Conservation (phyloP, 2,888 invertebrate species). For the Ornithoptera alexandrae region DNA sequence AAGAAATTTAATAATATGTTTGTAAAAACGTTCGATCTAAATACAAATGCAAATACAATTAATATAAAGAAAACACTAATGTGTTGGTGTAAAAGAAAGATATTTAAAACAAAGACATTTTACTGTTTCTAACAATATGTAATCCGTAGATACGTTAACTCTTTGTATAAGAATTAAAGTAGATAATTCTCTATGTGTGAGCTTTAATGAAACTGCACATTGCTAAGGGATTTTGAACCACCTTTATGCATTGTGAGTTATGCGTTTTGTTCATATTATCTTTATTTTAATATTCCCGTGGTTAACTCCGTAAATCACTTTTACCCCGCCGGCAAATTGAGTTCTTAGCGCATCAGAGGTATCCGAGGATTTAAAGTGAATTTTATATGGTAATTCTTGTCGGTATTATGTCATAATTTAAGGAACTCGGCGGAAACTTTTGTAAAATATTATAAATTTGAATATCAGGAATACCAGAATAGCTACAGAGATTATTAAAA, state of each 20-base stretch:
- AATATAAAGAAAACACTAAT: too few relatives aligned
- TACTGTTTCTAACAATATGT: not conserved
- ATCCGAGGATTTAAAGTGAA: conserved; percentile 27
- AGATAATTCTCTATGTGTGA: conserved; percentile 4
- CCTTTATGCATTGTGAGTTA: conserved; percentile 43
- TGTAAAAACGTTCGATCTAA: too few relatives aligned
- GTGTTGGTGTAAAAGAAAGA: too few relatives aligned
- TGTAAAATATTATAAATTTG: conserved; percentile 11
- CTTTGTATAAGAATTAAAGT: conserved; percentile 9
- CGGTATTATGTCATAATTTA: conserved; percentile 23
- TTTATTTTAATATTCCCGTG: conserved; percentile 49
- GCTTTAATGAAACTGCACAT: conserved; percentile 45
- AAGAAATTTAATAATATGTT: too few relatives aligned
- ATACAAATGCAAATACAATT: too few relatives aligned
- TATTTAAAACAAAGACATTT: not conserved
- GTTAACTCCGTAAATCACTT: conserved; percentile 34
- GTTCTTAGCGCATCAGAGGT: conserved; percentile 27
- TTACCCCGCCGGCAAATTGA: conserved; percentile 26
- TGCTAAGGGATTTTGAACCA: conserved; percentile 57
- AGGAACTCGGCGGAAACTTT: conserved; percentile 2
- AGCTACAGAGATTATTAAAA: not conserved
- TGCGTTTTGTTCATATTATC: conserved; percentile 45
- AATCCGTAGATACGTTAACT: not conserved
- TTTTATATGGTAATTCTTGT: conserved; percentile 29
- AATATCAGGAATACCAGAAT: not conserved